Conservation (phyloP, 2,113 vertebrate species). For the Halcyon senegalensis region DNA sequence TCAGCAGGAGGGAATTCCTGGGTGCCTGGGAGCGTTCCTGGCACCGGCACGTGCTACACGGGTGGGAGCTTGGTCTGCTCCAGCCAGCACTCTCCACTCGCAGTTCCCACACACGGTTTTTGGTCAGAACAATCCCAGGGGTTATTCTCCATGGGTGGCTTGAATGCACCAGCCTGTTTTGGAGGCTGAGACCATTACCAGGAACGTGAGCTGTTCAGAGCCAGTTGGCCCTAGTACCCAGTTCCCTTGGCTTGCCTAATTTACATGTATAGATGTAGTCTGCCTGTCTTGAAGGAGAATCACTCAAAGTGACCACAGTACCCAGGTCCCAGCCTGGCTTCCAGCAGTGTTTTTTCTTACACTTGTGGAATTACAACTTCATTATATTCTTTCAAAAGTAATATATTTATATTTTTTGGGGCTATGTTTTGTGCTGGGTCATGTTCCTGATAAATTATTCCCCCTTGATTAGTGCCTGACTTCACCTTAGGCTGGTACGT, state of each 20-base stretch:
- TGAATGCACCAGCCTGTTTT: not conserved
- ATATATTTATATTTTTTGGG: not conserved
- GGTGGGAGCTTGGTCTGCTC: not conserved
- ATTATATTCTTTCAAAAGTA: not conserved
- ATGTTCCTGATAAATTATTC: not conserved
- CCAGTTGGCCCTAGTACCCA: not conserved
- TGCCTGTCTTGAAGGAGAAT: not conserved
- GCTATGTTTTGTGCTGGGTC: not conserved
- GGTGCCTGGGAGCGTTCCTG: not conserved
- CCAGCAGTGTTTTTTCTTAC: not conserved
- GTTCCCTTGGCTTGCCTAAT: not conserved
- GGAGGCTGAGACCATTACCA: not conserved
- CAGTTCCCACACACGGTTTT: not conserved
- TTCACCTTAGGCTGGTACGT: not conserved
- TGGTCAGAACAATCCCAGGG: not conserved
- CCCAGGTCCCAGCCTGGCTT: not conserved
- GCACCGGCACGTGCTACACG: fast-evolving
- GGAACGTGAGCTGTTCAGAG: not conserved
- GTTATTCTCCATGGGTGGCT: not conserved
- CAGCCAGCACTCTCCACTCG: not conserved
- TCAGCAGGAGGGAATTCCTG: not conserved
- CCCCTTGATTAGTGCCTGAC: not conserved
- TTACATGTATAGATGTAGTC: not conserved
- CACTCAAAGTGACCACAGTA: not conserved
- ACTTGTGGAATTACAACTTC: not conserved